Base-by-base conservation (phyloP, 1,140 invertebrate genomes). In the Druon quercuslanigerum region DNA sequence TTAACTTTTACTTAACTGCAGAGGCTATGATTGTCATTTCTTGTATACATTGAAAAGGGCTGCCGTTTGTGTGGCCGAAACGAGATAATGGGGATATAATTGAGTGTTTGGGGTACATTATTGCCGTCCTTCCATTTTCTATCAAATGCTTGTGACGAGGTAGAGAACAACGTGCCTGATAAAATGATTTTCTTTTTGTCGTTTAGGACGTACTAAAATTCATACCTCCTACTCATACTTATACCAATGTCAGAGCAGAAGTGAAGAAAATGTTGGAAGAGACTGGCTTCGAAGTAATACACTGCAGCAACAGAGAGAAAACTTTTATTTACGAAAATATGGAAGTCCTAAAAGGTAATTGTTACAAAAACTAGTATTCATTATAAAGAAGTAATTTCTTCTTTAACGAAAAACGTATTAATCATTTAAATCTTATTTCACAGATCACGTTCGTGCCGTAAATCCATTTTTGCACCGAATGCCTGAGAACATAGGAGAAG, bases 391-490 rank as follows among this genome's bases (percentile, higher is more conserved):
- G 7, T 8, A 46, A 46, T 8, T 46, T 46, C 0, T 9, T 11
- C 8, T 46, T 9, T 9, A 11, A 8, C 7, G 8, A 46, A 8
- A 46, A 46, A 7, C 40, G 7, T 46, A 46, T 11, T 46, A 1
- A 46, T 46, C 7, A 72, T 54, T 74, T 70, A 71, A 78, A 72
- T 19, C 78, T 84, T 66, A 77, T 76, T 74, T 70, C 25, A 60
- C 84, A 96, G 96, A 94, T 83, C 94, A 95, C 40, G 91, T 94
- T 0, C 91, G 91, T 76, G 95, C 96, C 0, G 94, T 97, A 6
- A 96, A 95, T 86, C 96, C 96, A 0, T 97, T 96, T 83, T 84
- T 95, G 56, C 88, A 92, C 5, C 89, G 93, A 33, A 94, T 97
- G 75, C 94, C 96, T 0, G 81, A 90, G 0, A 86, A 93, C 1